phyloP scores from a whole-genome alignment of 2,888 invertebrate genomes.

The Ectropis crepuscularia region DNA sequence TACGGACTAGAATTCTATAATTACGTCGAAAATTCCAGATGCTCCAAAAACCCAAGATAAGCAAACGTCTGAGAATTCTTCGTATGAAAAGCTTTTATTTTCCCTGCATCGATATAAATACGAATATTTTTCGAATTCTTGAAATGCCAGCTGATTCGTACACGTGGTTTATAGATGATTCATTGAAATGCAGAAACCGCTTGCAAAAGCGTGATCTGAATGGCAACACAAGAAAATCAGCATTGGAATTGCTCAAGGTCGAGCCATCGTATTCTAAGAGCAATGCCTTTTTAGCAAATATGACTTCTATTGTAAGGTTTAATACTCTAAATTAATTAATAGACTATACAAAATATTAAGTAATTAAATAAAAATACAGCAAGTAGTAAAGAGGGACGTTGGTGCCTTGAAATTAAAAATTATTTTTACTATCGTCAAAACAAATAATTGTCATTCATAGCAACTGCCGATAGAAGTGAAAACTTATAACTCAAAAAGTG shows the following conservation, averaged over 20 bases:
- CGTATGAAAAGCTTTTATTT: background rate
- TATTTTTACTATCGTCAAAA: too few species aligned
- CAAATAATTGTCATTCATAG: too few species aligned
- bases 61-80: background rate
- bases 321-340: background rate
- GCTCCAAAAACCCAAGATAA: background rate
- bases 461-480: too few species aligned
- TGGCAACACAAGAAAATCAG: constrained; percentile 14
- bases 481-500: too few species aligned
- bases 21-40: constrained; percentile 1
- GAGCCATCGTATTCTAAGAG: constrained; percentile 13
- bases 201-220: constrained; percentile 19
- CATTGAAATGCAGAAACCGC: constrained; percentile 18
- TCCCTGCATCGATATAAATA: background rate
- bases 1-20: constrained; percentile 5
- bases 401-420: too few species aligned
- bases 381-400: too few species aligned
- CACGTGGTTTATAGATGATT: constrained; percentile 14
- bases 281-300: constrained; percentile 2
- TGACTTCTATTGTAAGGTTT: background rate
- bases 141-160: constrained; percentile 16
- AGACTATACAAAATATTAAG: too few species aligned
- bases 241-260: constrained; percentile 26
- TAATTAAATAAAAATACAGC: background rate
- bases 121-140: constrained; percentile 5